Base-by-base conservation (phyloP, 2,797 vertebrate species). In the Anableps anableps region DNA sequence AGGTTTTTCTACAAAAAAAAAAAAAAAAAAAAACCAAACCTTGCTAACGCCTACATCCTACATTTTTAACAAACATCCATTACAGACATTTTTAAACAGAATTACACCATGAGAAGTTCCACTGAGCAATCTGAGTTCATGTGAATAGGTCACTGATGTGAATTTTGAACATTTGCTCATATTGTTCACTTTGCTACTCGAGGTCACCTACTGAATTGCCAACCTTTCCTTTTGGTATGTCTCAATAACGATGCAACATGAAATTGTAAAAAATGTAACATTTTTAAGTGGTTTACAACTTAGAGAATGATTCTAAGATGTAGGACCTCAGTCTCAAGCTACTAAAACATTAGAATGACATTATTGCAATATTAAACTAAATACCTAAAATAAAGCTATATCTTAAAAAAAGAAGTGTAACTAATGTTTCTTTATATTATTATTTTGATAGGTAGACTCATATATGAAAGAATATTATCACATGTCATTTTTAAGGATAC, bases 1-100 rank as follows among this genome's bases (percentile, higher is more conserved):
- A 10, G 17, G 17, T 26, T 81, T 75, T 82, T 76, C 74, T 85
- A 82, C 70, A 86, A n/a, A n/a, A n/a, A n/a, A n/a, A n/a, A n/a
- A n/a, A n/a, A n/a, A n/a, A n/a, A n/a, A n/a, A n/a, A n/a, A n/a
- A n/a, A n/a, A n/a, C n/a, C n/a, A n/a, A 88, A 77, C 78, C 51
- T 77, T 85, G 58, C 34, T 76, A 66, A 83, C 43, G 58, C 74
- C 74, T 74, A 76, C 50, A 77, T 86, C 81, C 34, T 66, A 66
- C 17, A 66, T 85, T 72, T 80, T 70, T 70, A 75, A 36, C 45
- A 73, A 41, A 78, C 21, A 53, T 31, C n/a, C 23, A 43, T 9
- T 31, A 53, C 73, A 55, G 58, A 70, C 21, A 70, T 60, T 31
- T 58, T 53, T 5, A 82, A 64, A 72, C n/a, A 75, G 23, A 79